Conservation (phyloP, 2,888 invertebrate genomes). For the Netelia melanura region DNA sequence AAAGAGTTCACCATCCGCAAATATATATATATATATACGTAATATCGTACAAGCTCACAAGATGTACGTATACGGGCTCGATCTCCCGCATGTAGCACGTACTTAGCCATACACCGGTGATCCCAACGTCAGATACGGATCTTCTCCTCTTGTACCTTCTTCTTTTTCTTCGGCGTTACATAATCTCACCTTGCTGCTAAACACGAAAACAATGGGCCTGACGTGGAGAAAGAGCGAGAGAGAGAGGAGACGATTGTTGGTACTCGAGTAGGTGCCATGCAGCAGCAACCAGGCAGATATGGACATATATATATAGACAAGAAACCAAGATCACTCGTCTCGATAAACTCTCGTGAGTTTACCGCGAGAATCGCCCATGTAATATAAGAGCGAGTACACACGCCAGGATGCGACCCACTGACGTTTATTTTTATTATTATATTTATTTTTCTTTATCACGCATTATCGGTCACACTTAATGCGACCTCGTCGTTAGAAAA, state of each 20-base stretch:
- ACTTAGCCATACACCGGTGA: conserved; percentile 75
- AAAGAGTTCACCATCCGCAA: not conserved
- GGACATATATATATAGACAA: conserved; percentile 42
- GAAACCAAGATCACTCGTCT: conserved; percentile 62
- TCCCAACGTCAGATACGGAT: conserved; percentile 76
- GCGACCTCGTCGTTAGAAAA: not conserved
- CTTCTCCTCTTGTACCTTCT: conserved; percentile 13
- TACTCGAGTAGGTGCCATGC: conserved; percentile 54
- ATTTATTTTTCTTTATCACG: not conserved
- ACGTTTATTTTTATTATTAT: conserved; percentile 36
- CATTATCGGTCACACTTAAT: not conserved
- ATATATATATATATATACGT: not conserved
- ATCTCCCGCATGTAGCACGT: conserved; percentile 71
- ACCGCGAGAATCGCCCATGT: conserved; percentile 49
- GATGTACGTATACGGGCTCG: conserved; percentile 60
- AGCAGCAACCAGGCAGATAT: conserved; percentile 45
- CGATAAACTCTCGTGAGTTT: conserved; percentile 64
- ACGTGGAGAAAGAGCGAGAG: conserved; percentile 78
- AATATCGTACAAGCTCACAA: conserved; percentile 4
- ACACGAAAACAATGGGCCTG: conserved; percentile 81
- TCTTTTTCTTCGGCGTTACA: conserved; percentile 74
- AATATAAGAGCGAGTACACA: conserved; percentile 51
- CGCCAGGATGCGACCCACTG: conserved; percentile 68
- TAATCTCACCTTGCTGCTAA: conserved; percentile 83
- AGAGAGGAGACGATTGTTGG: conserved; percentile 41